Conservation (phyloP, 1,140 invertebrate species). For the Stegodyphus mimosarum region DNA sequence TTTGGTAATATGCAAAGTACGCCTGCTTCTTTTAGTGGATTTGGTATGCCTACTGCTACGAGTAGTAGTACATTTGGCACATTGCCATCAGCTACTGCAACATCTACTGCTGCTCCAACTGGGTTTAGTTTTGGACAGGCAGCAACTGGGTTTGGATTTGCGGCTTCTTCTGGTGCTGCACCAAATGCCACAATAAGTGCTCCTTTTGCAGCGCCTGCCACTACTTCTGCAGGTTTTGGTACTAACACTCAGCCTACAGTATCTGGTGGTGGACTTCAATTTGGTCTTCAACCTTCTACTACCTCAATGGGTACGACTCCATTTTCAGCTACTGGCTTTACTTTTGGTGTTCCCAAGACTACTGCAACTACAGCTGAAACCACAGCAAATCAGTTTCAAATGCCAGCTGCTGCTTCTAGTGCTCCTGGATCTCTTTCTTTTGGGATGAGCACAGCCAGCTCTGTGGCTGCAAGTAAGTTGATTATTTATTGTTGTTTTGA, state of each 20-base stretch:
- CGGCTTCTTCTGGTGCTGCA: background rate
- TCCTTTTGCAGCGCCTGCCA: background rate
- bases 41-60: background rate
- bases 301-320: background rate
- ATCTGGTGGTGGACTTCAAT: background rate
- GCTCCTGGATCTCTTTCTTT: background rate
- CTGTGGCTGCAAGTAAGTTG: conserved; percentile 3
- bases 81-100: background rate
- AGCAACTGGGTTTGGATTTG: background rate
- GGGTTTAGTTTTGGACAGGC: background rate
- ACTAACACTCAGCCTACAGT: background rate
- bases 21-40: background rate
- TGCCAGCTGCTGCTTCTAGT: background rate
- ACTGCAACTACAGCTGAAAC: background rate
- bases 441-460: background rate
- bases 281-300: background rate
- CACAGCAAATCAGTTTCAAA: background rate
- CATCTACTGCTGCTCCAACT: background rate
- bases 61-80: background rate
- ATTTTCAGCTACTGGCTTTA: background rate
- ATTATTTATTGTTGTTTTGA: background rate
- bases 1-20: background rate
- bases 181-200: background rate
- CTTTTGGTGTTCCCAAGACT: background rate
- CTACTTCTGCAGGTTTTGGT: background rate